Evolutionary conservation across 2,113 vertebrate genomes (phyloP).

Genomic region (Albula goreensis): DNA sequence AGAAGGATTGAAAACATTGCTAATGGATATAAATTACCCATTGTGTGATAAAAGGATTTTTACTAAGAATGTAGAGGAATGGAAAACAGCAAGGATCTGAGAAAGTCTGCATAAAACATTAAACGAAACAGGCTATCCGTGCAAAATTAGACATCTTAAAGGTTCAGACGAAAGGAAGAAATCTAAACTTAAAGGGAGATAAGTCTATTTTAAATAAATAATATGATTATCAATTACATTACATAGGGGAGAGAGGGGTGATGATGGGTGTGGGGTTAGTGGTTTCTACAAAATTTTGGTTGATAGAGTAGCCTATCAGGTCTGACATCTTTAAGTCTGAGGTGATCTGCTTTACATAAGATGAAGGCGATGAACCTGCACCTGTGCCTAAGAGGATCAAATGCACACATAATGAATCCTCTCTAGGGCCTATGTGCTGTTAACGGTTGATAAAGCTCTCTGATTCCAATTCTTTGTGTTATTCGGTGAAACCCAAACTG

Average conservation of each 20-base stretch:
- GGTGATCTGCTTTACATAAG: slow-evolving; percentile 66
- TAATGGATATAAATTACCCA: slow-evolving; percentile 99
- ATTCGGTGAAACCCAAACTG: background rate
- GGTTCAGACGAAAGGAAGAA: slow-evolving; percentile 7
- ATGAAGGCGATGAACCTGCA: background rate
- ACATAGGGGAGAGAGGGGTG: background rate
- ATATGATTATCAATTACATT: background rate
- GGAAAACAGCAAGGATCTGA: slow-evolving; percentile 91
- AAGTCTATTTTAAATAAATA: background rate
- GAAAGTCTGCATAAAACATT: slow-evolving; percentile 74
- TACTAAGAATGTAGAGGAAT: slow-evolving; percentile 99
- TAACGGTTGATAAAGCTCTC: background rate
- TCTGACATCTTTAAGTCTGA: slow-evolving; percentile 72
- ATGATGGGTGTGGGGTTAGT: slow-evolving; percentile 40
- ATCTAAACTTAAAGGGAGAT: background rate
- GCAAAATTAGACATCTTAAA: background rate
- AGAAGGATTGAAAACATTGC: slow-evolving; percentile 99
- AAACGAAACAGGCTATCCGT: slow-evolving; percentile 61
- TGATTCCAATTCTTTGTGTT: background rate
- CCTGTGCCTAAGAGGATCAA: slow-evolving; percentile 76
- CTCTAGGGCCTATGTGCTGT: slow-evolving; percentile 2
- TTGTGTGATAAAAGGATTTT: slow-evolving; percentile 99
- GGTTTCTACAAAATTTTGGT: slow-evolving; percentile 25
- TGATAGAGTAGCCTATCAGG: slow-evolving; percentile 48
- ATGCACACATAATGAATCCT: background rate